Percentiles rank a stretch among this genome's conserved stretches.
phyloP scores from a whole-genome alignment of 2,888 invertebrate species.

The Lissocephala sabroskyi region DNA sequence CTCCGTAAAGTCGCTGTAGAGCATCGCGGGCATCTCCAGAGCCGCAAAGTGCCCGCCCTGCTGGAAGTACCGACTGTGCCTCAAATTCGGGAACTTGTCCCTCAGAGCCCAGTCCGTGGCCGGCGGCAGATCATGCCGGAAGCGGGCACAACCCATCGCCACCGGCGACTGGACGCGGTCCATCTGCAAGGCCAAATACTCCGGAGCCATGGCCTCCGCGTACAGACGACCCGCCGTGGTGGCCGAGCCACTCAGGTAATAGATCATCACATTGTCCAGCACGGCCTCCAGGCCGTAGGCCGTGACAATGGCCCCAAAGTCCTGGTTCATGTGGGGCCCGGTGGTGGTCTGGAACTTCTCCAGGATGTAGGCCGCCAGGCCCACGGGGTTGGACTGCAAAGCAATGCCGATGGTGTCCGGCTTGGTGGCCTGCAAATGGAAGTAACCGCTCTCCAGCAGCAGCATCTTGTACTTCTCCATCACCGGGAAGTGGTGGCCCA shows the following conservation, averaged over 20 bases:
- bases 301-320: conserved; percentile 68
- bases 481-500: conserved; percentile 74
- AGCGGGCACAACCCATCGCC: conserved; percentile 83
- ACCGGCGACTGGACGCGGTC: conserved; percentile 77
- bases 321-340: conserved; percentile 77
- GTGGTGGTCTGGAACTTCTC: conserved; percentile 87
- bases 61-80: conserved; percentile 78
- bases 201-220: conserved; percentile 74
- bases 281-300: conserved; percentile 73
- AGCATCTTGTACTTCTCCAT: conserved; percentile 42
- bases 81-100: conserved; percentile 78
- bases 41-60: conserved; percentile 91
- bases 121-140: conserved; percentile 79
- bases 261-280: conserved; percentile 85
- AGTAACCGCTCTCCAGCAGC: conserved; percentile 75
- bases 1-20: conserved; percentile 81
- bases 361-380: conserved; percentile 89
- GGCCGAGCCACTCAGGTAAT: conserved; percentile 82
- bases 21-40: conserved; percentile 81
- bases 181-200: conserved; percentile 38
- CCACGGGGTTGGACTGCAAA: conserved; percentile 77
- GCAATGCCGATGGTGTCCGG: conserved; percentile 85
- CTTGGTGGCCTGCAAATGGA: conserved; percentile 89
- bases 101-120: conserved; percentile 76
- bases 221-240: conserved; percentile 82